Evolutionary conservation across 2,888 invertebrate genomes (phyloP).

Genomic region (Craniophora ligustri): DNA sequence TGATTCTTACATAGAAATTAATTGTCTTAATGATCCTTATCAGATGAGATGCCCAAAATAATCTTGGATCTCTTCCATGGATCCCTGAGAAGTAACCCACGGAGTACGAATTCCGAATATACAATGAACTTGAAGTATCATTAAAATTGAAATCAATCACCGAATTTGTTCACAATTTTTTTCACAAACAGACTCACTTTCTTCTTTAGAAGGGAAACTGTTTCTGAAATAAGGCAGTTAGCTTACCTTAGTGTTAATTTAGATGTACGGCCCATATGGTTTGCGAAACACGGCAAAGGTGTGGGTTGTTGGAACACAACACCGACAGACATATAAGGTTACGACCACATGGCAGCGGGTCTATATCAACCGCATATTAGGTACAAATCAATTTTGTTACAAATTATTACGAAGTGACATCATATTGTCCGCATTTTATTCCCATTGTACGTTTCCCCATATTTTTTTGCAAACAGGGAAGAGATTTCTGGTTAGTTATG

Average conservation of each 20-base stretch:
- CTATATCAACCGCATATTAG: constrained; percentile 37
- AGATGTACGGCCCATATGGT: constrained; percentile 14
- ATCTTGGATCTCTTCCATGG: too few species aligned
- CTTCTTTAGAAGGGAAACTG: not conserved
- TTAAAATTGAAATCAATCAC: too few species aligned
- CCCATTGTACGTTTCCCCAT: constrained; percentile 15
- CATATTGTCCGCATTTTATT: constrained; percentile 40
- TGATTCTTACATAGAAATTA: too few species aligned
- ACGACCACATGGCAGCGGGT: constrained; percentile 31
- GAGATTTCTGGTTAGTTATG: constrained; percentile 16
- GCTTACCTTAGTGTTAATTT: not conserved
- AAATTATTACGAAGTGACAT: constrained; percentile 36
- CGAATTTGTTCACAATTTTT: too few species aligned
- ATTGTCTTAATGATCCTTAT: too few species aligned
- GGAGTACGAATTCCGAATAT: too few species aligned
- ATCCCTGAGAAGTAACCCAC: too few species aligned
- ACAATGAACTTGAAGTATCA: too few species aligned
- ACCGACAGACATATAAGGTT: constrained; percentile 39
- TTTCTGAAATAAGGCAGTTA: not conserved
- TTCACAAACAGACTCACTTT: too few species aligned
- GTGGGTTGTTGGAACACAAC: constrained; percentile 43
- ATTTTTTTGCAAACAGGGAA: constrained; percentile 12
- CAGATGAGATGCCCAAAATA: too few species aligned
- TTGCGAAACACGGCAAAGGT: constrained; percentile 9
- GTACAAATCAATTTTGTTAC: constrained; percentile 35